Percentiles rank a stretch among this genome's conserved stretches.
phyloP scores from a whole-genome alignment of 2,888 invertebrate species.

The Vesta saturnalis region DNA sequence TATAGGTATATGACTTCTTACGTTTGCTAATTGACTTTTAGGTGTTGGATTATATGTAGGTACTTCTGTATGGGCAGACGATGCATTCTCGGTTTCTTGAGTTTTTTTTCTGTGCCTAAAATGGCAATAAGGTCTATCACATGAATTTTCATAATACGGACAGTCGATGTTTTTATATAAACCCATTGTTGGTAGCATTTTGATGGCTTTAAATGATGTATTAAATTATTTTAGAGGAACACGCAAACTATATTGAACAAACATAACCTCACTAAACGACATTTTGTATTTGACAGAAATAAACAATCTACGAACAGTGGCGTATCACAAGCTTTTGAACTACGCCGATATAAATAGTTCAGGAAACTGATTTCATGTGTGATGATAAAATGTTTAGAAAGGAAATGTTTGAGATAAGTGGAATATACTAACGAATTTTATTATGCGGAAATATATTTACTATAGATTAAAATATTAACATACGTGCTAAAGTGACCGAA shows the following conservation, averaged over 20 bases:
- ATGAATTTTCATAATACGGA: slow-evolving; percentile 84
- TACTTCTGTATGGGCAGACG: slow-evolving; percentile 60
- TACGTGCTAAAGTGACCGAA: too few species aligned
- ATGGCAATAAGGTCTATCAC: slow-evolving; percentile 92
- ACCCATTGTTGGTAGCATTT: slow-evolving; percentile 91
- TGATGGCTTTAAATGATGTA: slow-evolving; percentile 43
- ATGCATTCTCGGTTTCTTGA: slow-evolving; percentile 65
- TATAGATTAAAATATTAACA: too few species aligned
- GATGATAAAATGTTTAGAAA: too few species aligned
- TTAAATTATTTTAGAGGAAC: slow-evolving; percentile 17
- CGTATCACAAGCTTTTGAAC: too few species aligned
- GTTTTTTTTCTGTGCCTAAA: slow-evolving; percentile 83
- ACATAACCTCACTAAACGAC: slow-evolving; percentile 26
- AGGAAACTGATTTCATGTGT: too few species aligned
- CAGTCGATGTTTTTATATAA: slow-evolving; percentile 88
- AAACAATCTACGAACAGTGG: slow-evolving; percentile 18
- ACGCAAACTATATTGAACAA: slow-evolving; percentile 15
- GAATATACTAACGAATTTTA: too few species aligned
- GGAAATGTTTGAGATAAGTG: too few species aligned
- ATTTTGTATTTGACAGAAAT: slow-evolving; percentile 25
- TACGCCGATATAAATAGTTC: too few species aligned
- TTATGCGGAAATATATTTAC: too few species aligned
- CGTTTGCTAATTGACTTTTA: slow-evolving; percentile 62
- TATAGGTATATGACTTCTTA: slow-evolving; percentile 62
- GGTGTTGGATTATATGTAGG: slow-evolving; percentile 63